phyloP scores from a whole-genome alignment of 2,797 vertebrate species.

The Hafferia zeledoni region DNA sequence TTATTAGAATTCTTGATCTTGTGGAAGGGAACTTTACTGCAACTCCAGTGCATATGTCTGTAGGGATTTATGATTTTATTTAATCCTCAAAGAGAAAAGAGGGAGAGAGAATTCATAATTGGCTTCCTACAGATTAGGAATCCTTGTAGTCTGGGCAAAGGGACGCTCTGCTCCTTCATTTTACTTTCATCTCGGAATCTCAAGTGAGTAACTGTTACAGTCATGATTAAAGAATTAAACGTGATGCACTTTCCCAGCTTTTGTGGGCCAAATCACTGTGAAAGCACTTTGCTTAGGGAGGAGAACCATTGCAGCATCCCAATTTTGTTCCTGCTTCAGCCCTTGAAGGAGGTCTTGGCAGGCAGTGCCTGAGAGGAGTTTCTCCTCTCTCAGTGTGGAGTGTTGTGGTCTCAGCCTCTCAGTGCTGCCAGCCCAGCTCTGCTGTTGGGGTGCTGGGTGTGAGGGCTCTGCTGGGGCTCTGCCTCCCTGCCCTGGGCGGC shows the following conservation, averaged over 20 bases:
- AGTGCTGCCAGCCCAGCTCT: too few relatives aligned
- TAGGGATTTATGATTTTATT: constrained; percentile 32
- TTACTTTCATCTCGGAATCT: constrained; percentile 35
- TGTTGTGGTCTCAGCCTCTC: too few relatives aligned
- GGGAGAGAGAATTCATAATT: constrained; percentile 16
- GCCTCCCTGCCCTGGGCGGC: too few relatives aligned
- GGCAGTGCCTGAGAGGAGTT: not conserved
- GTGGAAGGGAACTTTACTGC: constrained; percentile 7
- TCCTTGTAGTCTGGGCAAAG: not conserved
- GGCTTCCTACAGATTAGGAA: constrained; percentile 4
- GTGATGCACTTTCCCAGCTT: not conserved
- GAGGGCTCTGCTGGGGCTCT: not conserved
- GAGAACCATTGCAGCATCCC: not conserved
- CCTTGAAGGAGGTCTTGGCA: not conserved
- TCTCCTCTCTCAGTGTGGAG: not conserved
- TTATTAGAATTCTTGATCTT: constrained; percentile 41
- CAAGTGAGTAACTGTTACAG: not conserved
- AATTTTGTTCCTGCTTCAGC: fast-evolving
- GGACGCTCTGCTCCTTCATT: not conserved
- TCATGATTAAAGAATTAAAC: not conserved
- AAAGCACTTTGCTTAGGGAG: not conserved
- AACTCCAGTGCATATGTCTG: not conserved
- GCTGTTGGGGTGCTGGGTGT: not conserved
- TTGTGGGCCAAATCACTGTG: not conserved
- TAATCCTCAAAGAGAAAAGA: constrained; percentile 13